Evolutionary conservation across 2,888 invertebrate species (phyloP), one percentile per base, ranked within the genome.

Genomic region (Caenorhabditis drosophilae): DNA sequence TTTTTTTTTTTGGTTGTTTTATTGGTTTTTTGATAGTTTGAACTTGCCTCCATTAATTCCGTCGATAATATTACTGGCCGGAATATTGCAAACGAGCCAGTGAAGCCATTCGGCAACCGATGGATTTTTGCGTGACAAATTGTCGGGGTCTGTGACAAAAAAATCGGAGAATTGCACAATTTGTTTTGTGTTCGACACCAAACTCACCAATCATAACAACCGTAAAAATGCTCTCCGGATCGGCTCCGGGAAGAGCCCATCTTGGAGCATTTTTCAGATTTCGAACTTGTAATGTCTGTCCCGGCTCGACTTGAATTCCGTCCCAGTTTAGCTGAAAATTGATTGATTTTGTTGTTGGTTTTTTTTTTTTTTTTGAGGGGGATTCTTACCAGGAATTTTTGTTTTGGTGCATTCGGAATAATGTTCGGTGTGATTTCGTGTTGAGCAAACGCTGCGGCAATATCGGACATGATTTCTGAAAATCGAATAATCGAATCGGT

Each of bases 31-130:
- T n/a, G n/a, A n/a, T n/a, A n/a, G n/a, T n/a, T n/a, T n/a, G n/a
- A n/a, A 23, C 23, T 41, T 25, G 61, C 82, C 83, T 59, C 83
- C 82, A 51, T 82, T 82, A 51, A 83, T 80, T 56, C 83, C 83
- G 47, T 83, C 83, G 42, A 77, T 70, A 41, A 83, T 73, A 52
- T 83, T 83, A 66, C 73, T 75, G 27, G 80, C 82, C 16, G 83
- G 83, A 49, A 83, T 83, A 72, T 83, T 83, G 45, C 61, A 66
- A 6, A 78, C 82, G 34, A 82, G 70, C 83, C 83, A 83, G 53
- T 83, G 83, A 23, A 83, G 78, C 83, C 83, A 83, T 57, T 83
- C 83, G 40, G 83, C 83, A 6, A 83, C 83, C 1, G 79, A 76
- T 22, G 83, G 83, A 38, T 83, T 83, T 59, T 81, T 79, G 16